Conservation (phyloP, 2,888 invertebrate species). For the Carcina quercana region DNA sequence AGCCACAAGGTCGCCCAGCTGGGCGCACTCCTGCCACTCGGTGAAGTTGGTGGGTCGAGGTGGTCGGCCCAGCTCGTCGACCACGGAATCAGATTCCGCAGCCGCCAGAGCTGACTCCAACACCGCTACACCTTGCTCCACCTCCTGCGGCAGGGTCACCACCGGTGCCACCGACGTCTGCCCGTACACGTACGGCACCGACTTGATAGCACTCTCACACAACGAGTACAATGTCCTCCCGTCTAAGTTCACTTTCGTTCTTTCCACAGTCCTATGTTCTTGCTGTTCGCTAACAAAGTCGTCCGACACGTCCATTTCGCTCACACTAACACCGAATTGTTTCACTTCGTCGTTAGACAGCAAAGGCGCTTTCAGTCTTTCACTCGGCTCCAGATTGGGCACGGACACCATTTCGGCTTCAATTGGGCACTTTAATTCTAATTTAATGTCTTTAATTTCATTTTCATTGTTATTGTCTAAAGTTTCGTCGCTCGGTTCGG, state of each 20-base stretch:
- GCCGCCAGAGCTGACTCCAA: slow-evolving; percentile 19
- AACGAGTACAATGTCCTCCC: slow-evolving; percentile 36
- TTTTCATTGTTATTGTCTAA: slow-evolving; percentile 10
- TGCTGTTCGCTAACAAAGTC: slow-evolving; percentile 30
- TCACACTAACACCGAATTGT: slow-evolving; percentile 15
- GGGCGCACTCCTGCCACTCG: slow-evolving; percentile 94
- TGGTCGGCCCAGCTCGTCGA: slow-evolving; percentile 43
- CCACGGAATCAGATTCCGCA: slow-evolving; percentile 16
- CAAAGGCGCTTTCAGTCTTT: slow-evolving; percentile 49
- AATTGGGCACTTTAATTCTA: slow-evolving; percentile 11
- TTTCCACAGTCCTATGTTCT: slow-evolving; percentile 57
- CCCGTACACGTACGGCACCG: slow-evolving; percentile 37
- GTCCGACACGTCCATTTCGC: slow-evolving; percentile 11
- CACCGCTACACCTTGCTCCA: slow-evolving; percentile 15
- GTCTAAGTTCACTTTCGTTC: slow-evolving; percentile 49
- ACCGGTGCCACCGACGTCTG: slow-evolving; percentile 39
- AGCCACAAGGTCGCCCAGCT: slow-evolving; percentile 89
- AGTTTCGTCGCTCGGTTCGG: slow-evolving; percentile 21
- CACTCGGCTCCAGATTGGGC: slow-evolving; percentile 41
- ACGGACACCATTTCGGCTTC: slow-evolving; percentile 28
- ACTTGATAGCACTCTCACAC: slow-evolving; percentile 25
- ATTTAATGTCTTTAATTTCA: slow-evolving; percentile 9
- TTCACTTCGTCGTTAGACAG: slow-evolving; percentile 32
- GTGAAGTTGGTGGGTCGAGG: slow-evolving; percentile 75
- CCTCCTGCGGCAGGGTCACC: slow-evolving; percentile 24